A percentile compares a stretch with the other conserved stretches of the same genome.
phyloP scores from a whole-genome alignment of 2,888 invertebrate species.

The Villa cingulata region DNA sequence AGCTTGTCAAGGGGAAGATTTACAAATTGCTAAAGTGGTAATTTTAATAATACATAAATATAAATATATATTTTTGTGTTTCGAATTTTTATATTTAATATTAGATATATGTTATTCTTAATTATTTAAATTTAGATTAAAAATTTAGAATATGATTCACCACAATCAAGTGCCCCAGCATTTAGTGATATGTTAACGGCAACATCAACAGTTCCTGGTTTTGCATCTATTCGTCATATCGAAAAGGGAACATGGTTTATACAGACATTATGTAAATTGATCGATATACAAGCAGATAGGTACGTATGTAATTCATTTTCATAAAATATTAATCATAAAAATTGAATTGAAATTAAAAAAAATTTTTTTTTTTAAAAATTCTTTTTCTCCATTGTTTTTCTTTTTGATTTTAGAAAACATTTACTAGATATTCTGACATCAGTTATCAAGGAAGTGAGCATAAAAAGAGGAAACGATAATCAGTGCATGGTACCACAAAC shows the following conservation, averaged over 20 bases:
- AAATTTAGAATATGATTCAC: constrained; percentile 13
- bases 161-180: constrained; percentile 4
- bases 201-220: constrained; percentile 30
- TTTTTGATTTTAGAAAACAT: constrained; percentile 19
- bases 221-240: constrained; percentile 26
- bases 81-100: background rate
- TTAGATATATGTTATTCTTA: too few relatives aligned
- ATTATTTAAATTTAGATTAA: background rate
- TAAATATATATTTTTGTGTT: background rate
- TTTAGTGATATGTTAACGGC: constrained; percentile 27
- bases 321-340: background rate
- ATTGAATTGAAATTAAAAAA: background rate
- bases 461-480: constrained; percentile 21
- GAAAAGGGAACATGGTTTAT: constrained; percentile 32
- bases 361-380: background rate
- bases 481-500: constrained; percentile 25
- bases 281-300: constrained; percentile 21
- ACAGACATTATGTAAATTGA: constrained; percentile 26
- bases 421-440: constrained; percentile 26
- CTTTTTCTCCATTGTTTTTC: background rate
- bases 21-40: constrained; percentile 7
- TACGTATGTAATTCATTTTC: constrained; percentile 13
- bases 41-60: background rate
- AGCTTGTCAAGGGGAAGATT: constrained; percentile 40
- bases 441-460: constrained; percentile 20